Evolutionary conservation across 2,797 vertebrate species (phyloP).

Genomic region (Characodon lateralis): DNA sequence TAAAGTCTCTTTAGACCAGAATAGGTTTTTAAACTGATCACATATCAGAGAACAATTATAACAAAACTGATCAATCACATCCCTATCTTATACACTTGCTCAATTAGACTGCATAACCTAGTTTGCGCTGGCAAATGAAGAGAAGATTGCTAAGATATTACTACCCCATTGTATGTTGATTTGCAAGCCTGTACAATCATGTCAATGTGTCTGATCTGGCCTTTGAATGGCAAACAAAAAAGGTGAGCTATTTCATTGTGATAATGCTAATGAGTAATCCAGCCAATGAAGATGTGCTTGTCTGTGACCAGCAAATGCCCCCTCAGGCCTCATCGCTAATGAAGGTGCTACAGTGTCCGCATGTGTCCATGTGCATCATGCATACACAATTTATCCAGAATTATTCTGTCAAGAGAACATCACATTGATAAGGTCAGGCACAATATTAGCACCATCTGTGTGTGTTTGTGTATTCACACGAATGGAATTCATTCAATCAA

Average conservation of each 20-base stretch:
- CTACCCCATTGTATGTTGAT: conserved; percentile 66
- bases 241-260: conserved; percentile 61
- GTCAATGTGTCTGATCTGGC: conserved; percentile 41
- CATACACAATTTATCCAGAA: conserved; percentile 61
- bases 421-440: conserved; percentile 69
- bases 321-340: conserved; percentile 37
- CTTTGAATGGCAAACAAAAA: conserved; percentile 57
- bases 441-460: conserved; percentile 38
- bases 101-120: conserved; percentile 52
- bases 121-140: conserved; percentile 48
- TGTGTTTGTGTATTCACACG: conserved; percentile 1
- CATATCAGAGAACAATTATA: conserved; percentile 22
- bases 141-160: conserved; percentile 61
- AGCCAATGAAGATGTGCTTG: conserved; percentile 9
- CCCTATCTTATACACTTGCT: conserved; percentile 44
- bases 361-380: conserved; percentile 26
- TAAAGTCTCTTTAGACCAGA: not conserved
- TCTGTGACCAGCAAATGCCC: conserved; percentile 21
- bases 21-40: conserved; percentile 1
- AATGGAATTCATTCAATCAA: conserved; percentile 16
- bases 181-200: conserved; percentile 67
- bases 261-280: conserved; percentile 55
- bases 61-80: conserved; percentile 66
- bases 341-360: conserved; percentile 40
- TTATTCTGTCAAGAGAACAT: conserved; percentile 54